Evolutionary conservation across 2,113 vertebrate species (phyloP), one percentile per base, ranked within the genome.

Genomic region (Malurus elegans): DNA sequence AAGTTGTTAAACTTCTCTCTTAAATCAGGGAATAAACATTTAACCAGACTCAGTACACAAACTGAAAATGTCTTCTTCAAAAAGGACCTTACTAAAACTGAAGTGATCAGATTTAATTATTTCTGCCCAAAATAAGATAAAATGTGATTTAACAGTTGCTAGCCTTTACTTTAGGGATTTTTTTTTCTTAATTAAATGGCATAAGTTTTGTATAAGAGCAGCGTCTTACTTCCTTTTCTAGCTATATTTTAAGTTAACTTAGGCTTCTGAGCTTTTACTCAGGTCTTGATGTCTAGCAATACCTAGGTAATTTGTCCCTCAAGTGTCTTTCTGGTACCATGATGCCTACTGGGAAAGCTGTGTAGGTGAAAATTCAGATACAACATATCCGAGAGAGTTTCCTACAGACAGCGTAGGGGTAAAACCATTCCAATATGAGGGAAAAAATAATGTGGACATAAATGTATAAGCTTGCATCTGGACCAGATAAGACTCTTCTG

Each of bases 171-270:
- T 70, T 8, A 7, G 23, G 9, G 6, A 58, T 28, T 23, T 54
- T 34, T 25, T 31, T 16, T 1, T 0, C 6, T 44, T 51, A 29
- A 56, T 25, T 51, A 48, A 57, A 62, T 14, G 1, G 1, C 25
- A 20, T 34, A 65, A 8, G 1, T 10, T 50, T 91, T 66, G 8
- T 19, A 81, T 45, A 48, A 70, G 1, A 61, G 10, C n/a, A 88
- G 15, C 13, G 26, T 40, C 21, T 78, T 60, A 7, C 15, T 62
- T 83, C 19, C 28, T 69, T 86, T 75, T 60, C 40, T 54, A 62
- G 9, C 4, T 66, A 6, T 60, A 57, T 50, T 72, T 83, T 80
- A 76, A 29, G 16, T 3, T 7, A 76, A 64, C 3, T 58, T 58
- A 38, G 7, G 10, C 24, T 81, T 80, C 34, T 66, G 34, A 81